These are phyloP conservation scores for Corythornis leucogaster DNA, from an alignment of 2,797 vertebrate genomes.

Conservation along the genomic window DNA sequence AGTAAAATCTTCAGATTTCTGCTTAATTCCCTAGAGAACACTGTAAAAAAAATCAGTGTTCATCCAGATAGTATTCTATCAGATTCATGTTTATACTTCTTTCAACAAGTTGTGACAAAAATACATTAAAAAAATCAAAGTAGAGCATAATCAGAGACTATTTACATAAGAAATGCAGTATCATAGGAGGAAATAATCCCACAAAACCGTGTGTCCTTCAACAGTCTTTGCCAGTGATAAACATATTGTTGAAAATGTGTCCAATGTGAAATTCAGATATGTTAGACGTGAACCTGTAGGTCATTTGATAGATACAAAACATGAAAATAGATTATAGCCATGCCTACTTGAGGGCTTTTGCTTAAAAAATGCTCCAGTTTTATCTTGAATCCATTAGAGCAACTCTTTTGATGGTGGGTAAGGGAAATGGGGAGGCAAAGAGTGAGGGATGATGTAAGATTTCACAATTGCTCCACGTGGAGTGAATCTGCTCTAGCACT, in stretches of 20 bases:
- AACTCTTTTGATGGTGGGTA: neutral
- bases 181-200: neutral
- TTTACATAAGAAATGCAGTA: neutral
- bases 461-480: constrained; percentile 22
- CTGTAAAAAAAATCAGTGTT: neutral
- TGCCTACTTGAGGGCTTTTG: neutral
- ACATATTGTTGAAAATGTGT: neutral
- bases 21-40: neutral
- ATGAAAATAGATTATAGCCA: neutral
- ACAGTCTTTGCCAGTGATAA: neutral
- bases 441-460: constrained; percentile 35
- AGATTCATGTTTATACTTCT: neutral
- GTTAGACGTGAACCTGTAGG: neutral
- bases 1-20: neutral
- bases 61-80: neutral
- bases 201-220: neutral
- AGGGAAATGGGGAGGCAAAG: neutral
- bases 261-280: neutral
- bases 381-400: neutral
- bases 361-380: neutral
- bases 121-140: neutral
- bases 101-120: neutral
- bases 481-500: neutral
- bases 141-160: neutral
- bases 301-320: neutral